A percentile compares a stretch with the other conserved stretches of the same genome.
These are phyloP conservation scores for Pipra filicauda DNA, from an alignment of 2,113 vertebrate species.

Conservation along the genomic window DNA sequence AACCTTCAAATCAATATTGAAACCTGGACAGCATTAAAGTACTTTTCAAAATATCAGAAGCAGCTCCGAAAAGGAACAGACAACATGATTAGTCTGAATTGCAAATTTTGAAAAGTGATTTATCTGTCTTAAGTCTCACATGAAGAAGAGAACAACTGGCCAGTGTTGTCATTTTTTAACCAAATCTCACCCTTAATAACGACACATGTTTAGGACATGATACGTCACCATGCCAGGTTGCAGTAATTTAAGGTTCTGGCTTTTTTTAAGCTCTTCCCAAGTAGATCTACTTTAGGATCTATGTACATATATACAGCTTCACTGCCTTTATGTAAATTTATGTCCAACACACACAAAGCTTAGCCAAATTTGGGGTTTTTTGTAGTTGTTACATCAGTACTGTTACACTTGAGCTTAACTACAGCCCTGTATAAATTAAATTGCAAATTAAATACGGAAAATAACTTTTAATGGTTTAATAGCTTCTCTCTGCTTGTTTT, in stretches of 20 bases:
- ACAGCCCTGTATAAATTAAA: not conserved
- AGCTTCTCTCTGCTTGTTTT: not conserved
- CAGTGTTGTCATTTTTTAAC: not conserved
- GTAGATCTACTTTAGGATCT: not conserved
- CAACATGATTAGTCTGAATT: accelerated
- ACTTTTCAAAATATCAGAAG: not conserved
- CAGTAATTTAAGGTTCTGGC: not conserved
- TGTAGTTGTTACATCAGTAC: not conserved
- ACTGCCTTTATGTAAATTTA: not conserved
- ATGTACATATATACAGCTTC: accelerated
- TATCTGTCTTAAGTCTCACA: not conserved
- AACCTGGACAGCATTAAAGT: not conserved
- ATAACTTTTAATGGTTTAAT: not conserved
- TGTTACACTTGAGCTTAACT: not conserved
- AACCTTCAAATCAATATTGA: not conserved
- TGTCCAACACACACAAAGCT: not conserved
- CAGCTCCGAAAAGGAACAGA: not conserved
- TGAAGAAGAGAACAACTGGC: not conserved
- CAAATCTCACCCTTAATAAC: not conserved
- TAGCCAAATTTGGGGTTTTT: not conserved
- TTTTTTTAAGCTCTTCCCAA: not conserved
- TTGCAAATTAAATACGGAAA: not conserved
- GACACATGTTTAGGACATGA: not conserved
- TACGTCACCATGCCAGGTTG: not conserved
- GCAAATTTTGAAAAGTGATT: not conserved